Percentiles rank a stretch among this genome's conserved stretches.
Conservation (phyloP, 2,113 vertebrate genomes). For the Reinhardtius hippoglossoides region DNA sequence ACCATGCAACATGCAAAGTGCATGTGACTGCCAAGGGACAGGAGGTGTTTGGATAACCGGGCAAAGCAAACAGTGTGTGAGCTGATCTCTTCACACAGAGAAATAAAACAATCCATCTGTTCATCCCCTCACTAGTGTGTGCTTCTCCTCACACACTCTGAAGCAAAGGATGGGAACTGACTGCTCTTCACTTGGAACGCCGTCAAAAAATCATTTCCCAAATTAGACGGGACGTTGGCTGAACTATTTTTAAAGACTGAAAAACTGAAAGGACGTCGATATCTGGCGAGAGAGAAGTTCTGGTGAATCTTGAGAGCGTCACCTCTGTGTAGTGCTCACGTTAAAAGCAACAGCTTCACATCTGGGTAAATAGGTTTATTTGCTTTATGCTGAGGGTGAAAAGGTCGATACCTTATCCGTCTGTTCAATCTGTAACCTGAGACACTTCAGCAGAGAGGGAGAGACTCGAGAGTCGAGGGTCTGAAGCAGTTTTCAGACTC, state of each 20-base stretch:
- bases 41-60: too few species aligned
- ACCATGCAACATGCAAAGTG: too few species aligned
- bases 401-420: background rate
- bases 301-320: background rate
- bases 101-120: conserved; percentile 45
- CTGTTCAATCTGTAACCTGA: background rate
- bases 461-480: too few species aligned
- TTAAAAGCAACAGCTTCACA: too few species aligned
- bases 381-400: background rate
- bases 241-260: conserved; percentile 35
- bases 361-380: background rate
- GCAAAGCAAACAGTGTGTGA: conserved; percentile 33
- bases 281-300: background rate
- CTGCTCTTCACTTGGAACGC: conserved; percentile 7
- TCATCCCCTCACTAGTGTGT: background rate
- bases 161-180: conserved; percentile 20
- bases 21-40: too few species aligned
- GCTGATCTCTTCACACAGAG: conserved; percentile 42
- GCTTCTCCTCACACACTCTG: conserved; percentile 10
- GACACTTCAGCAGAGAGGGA: too few species aligned
- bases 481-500: too few species aligned
- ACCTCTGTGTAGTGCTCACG: background rate
- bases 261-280: conserved; percentile 12
- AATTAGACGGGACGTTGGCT: conserved; percentile 51
- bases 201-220: conserved; percentile 38